phyloP scores from a whole-genome alignment of 2,797 vertebrate genomes.

The Chrosomus eos region DNA sequence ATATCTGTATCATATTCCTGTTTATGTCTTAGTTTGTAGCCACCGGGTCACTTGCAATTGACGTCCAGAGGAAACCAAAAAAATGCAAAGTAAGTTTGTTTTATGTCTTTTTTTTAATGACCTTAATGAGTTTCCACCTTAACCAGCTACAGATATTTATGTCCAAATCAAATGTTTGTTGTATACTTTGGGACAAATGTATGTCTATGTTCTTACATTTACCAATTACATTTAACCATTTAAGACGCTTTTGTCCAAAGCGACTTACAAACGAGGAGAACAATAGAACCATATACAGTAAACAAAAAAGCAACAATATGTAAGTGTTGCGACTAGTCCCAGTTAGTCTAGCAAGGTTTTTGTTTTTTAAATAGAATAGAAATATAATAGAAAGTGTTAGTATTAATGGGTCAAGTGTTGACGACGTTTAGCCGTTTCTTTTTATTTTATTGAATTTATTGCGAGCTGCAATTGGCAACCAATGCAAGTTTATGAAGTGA shows the following conservation, averaged over 20 bases:
- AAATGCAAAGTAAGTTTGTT: conserved; percentile 70
- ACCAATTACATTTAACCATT: neutral
- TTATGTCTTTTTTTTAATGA: neutral
- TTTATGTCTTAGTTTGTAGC: conserved; percentile 67
- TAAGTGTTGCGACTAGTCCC: neutral
- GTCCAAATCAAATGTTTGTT: neutral
- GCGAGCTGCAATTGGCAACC: too few species aligned
- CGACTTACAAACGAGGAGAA: too few species aligned
- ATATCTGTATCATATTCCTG: neutral
- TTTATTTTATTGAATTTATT: too few species aligned
- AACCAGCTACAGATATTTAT: neutral
- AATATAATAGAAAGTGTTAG: neutral
- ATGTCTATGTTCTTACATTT: neutral
- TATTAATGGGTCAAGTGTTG: neutral
- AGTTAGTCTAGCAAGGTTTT: neutral
- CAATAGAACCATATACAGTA: neutral
- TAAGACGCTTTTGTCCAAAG: neutral
- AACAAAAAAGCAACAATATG: neutral
- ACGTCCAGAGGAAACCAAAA: conserved; percentile 72
- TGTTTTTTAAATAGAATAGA: neutral
- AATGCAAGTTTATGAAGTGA: neutral
- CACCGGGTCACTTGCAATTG: conserved; percentile 70
- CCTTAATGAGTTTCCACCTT: neutral
- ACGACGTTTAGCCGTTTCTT: neutral
- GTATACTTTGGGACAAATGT: neutral